These are phyloP conservation scores for Pheosia tremula DNA, from an alignment of 2,888 invertebrate species.

Conservation along the genomic window DNA sequence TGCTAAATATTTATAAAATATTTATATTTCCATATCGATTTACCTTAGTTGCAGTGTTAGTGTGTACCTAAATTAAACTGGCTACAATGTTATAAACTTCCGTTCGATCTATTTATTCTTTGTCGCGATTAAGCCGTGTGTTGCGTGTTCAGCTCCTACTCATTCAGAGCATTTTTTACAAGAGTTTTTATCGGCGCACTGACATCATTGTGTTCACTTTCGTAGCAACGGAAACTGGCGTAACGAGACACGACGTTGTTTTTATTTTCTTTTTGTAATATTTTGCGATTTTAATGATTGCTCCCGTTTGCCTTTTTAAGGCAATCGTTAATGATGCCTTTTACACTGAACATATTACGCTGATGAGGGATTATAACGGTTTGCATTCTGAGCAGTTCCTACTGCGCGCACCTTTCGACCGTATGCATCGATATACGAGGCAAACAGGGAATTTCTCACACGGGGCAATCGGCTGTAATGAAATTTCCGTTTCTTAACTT, in stretches of 20 bases:
- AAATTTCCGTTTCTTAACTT: conserved; percentile 59
- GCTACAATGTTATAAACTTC: conserved; percentile 50
- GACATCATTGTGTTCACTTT: conserved; percentile 81
- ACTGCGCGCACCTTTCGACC: conserved; percentile 57
- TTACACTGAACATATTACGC: conserved; percentile 75
- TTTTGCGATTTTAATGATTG: conserved; percentile 81
- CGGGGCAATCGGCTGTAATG: conserved; percentile 65
- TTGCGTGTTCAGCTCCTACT: conserved; percentile 64
- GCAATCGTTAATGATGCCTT: conserved; percentile 81
- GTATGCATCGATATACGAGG: conserved; percentile 57
- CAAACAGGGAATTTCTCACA: conserved; percentile 71
- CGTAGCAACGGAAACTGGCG: conserved; percentile 80
- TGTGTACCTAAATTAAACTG: conserved; percentile 2
- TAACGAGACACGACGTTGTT: conserved; percentile 74
- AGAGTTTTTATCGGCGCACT: conserved; percentile 69
- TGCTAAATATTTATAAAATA: too few relatives aligned
- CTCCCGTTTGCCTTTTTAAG: conserved; percentile 81
- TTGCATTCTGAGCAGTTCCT: conserved; percentile 60
- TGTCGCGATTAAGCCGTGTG: conserved; percentile 52
- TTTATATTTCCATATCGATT: too few relatives aligned
- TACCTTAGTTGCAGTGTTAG: too few relatives aligned
- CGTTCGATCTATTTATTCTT: conserved; percentile 53
- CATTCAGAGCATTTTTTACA: conserved; percentile 75
- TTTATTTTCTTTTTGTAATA: conserved; percentile 77
- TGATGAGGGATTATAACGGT: conserved; percentile 81